Evolutionary conservation across 1,140 invertebrate genomes (phyloP).

Genomic region (Tachypleus tridentatus): DNA sequence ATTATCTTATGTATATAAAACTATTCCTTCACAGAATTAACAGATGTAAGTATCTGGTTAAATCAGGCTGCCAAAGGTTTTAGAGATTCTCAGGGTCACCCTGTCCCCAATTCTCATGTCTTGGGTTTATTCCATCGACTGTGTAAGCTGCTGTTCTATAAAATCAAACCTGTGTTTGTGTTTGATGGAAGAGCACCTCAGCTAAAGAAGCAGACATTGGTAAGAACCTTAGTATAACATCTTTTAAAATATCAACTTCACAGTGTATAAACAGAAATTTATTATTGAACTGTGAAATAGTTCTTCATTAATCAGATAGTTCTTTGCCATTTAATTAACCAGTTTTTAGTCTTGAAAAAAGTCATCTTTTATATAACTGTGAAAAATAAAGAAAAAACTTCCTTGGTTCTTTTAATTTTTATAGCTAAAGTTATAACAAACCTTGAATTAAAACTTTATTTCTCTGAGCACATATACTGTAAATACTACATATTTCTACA

Average conservation of each 20-base stretch:
- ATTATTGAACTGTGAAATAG: background rate
- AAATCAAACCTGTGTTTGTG: constrained; percentile 96
- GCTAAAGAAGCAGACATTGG: constrained; percentile 85
- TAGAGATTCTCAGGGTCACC: constrained; percentile 65
- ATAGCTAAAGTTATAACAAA: no score
- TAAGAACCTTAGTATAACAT: constrained; percentile 34
- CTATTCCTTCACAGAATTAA: constrained; percentile 13
- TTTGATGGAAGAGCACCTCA: constrained; percentile 91
- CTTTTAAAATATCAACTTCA: no score
- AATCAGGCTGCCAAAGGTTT: constrained; percentile 94
- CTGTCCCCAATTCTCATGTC: constrained; percentile 79
- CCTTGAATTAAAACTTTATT: no score
- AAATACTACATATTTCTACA: no score
- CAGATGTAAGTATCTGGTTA: constrained; percentile 97
- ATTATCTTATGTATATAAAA: constrained; percentile 6
- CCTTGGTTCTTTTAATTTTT: no score
- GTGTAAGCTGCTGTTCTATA: constrained; percentile 91
- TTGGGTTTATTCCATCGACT: constrained; percentile 83
- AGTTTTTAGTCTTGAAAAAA: no score
- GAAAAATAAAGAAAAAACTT: no score
- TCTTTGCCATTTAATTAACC: no score
- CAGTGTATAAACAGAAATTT: background rate
- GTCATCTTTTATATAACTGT: no score
- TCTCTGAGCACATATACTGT: no score
- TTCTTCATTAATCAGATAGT: no score